Conservation (phyloP, 2,888 invertebrate genomes). For the Yponomeuta malinellus region DNA sequence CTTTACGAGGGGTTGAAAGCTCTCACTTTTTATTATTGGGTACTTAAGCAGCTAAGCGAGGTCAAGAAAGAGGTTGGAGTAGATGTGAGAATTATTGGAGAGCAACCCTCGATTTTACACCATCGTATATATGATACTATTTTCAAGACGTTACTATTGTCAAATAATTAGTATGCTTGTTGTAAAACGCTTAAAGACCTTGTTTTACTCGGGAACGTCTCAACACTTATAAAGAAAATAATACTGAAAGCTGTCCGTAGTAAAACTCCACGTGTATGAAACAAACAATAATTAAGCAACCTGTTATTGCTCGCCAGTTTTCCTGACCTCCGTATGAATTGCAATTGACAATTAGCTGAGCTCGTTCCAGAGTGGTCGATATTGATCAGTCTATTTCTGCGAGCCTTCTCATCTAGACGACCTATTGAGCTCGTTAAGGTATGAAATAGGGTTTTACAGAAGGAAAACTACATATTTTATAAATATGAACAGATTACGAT, state of each 20-base stretch:
- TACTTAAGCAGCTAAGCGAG: constrained; percentile 45
- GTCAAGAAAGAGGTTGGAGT: constrained; percentile 1
- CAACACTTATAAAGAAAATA: neutral
- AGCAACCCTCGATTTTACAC: neutral
- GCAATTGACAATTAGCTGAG: neutral
- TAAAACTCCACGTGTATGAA: neutral
- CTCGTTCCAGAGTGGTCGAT: neutral
- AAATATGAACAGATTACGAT: too few species aligned
- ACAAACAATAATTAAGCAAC: neutral
- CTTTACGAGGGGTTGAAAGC: constrained; percentile 69
- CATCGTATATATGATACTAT: neutral
- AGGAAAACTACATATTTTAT: too few species aligned
- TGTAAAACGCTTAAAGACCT: too few species aligned
- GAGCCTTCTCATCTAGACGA: neutral
- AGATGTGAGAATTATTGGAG: neutral
- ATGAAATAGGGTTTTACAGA: too few species aligned
- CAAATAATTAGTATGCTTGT: neutral
- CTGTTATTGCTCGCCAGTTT: neutral
- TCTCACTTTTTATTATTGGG: constrained; percentile 55
- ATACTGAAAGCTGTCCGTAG: neutral
- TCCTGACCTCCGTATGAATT: neutral
- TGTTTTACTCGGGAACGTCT: too few species aligned
- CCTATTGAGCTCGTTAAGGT: neutral
- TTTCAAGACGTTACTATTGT: neutral
- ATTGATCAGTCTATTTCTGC: constrained; percentile 1